A percentile compares a stretch with the other conserved stretches of the same genome.
Evolutionary conservation across 2,797 vertebrate genomes (phyloP).

Genomic region (Coranthus polyacanthus): DNA sequence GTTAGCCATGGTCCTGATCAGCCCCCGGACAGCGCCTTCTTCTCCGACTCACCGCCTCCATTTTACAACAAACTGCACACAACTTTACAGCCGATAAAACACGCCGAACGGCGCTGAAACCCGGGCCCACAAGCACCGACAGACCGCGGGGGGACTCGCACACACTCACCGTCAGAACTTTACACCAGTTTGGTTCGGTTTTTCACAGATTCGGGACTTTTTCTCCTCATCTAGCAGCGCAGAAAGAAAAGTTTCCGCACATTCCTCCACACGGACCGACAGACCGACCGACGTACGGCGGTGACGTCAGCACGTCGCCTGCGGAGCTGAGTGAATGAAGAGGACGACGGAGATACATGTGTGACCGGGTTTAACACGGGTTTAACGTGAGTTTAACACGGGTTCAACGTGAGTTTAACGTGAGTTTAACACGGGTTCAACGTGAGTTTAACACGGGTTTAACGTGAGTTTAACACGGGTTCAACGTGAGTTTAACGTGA

Average conservation of each 20-base stretch:
- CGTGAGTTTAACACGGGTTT: no score
- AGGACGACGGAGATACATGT: no score
- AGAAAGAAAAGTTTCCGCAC: slow-evolving; percentile 77
- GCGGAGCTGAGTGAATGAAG: no score
- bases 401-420: no score
- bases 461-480: no score
- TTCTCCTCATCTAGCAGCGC: slow-evolving; percentile 44
- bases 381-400: no score
- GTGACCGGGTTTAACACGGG: no score
- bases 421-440: no score
- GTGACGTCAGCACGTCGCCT: slow-evolving; percentile 79
- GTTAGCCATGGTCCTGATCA: slow-evolving; percentile 89
- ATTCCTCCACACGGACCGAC: slow-evolving; percentile 85
- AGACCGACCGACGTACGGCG: slow-evolving; percentile 26
- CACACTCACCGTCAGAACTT: slow-evolving; percentile 54
- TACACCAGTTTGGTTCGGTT: slow-evolving; percentile 10
- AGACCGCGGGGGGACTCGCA: no score
- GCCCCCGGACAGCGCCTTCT: slow-evolving; percentile 93
- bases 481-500: no score
- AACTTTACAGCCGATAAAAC: slow-evolving; percentile 51
- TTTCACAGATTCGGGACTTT: neutral
- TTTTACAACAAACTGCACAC: slow-evolving; percentile 72
- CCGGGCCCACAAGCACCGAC: no score
- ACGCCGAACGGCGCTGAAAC: no score
- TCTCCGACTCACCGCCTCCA: slow-evolving; percentile 78